Conservation (phyloP, 1,140 invertebrate species). For the Drosophila mayri region DNA sequence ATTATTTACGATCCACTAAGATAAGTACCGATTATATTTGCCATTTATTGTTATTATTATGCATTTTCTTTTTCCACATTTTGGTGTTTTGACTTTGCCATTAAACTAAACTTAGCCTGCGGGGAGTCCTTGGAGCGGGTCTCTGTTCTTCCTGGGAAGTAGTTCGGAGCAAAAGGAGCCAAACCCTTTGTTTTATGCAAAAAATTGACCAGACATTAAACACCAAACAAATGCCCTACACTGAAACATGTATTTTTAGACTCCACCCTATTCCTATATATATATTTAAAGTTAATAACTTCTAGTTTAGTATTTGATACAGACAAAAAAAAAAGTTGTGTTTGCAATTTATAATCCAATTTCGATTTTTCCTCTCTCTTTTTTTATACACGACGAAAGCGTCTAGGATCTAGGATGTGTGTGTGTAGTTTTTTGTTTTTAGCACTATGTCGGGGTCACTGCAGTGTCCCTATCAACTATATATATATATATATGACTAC, state of each 20-base stretch:
- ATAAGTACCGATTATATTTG: constrained; percentile 66
- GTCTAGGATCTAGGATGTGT: constrained; percentile 71
- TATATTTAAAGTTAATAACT: constrained; percentile 42
- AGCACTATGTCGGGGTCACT: constrained; percentile 17
- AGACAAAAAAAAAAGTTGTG: constrained; percentile 53
- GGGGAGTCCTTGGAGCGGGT: constrained; percentile 3
- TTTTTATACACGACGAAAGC: constrained; percentile 66
- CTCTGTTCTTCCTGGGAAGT: not conserved
- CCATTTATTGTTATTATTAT: constrained; percentile 16
- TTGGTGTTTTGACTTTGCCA: constrained; percentile 73
- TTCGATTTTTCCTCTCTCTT: constrained; percentile 24
- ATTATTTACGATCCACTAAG: constrained; percentile 34
- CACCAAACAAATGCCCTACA: constrained; percentile 67
- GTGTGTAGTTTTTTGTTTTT: constrained; percentile 16
- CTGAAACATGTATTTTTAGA: constrained; percentile 28
- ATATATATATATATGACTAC: constrained; percentile 13
- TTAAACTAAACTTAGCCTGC: constrained; percentile 57
- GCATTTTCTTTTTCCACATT: constrained; percentile 4
- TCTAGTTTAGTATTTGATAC: constrained; percentile 77
- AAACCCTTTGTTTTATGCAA: constrained; percentile 30
- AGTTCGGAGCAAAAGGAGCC: not conserved
- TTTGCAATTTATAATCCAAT: constrained; percentile 45
- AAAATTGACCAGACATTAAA: constrained; percentile 76
- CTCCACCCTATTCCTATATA: not conserved
- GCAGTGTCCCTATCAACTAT: constrained; percentile 10